Percentiles rank a stretch among this genome's conserved stretches.
Conservation (phyloP, 2,113 vertebrate genomes). For the Rafetus swinhoei region DNA sequence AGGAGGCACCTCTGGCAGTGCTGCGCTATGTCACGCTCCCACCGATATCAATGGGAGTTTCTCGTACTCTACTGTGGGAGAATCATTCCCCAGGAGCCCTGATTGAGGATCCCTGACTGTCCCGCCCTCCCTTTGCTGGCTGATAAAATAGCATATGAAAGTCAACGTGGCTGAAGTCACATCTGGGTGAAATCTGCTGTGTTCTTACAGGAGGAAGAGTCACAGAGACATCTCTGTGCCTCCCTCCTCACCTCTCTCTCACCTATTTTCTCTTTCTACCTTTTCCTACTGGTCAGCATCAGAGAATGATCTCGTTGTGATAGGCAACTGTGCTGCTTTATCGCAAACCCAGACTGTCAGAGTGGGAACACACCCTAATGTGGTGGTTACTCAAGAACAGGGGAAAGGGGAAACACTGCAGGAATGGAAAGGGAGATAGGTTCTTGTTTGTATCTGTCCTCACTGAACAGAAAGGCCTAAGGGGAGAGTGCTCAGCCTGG, state of each 20-base stretch:
- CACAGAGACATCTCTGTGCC: not conserved
- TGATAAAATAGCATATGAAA: not conserved
- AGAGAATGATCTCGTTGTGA: not conserved
- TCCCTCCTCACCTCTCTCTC: not conserved
- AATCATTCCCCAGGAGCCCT: rapidly evolving
- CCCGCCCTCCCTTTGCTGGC: rapidly evolving
- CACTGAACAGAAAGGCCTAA: rapidly evolving
- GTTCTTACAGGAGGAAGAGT: not conserved
- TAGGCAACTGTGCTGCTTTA: not conserved
- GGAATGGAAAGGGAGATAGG: not conserved
- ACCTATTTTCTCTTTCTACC: not conserved
- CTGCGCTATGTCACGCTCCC: not conserved
- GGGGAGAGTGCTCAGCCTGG: not conserved
- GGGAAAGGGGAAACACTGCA: not conserved
- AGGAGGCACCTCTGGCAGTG: not conserved
- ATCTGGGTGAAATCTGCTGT: not conserved
- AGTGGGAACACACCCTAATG: not conserved
- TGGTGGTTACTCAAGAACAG: rapidly evolving
- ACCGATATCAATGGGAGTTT: not conserved
- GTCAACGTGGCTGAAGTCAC: not conserved
- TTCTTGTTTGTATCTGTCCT: not conserved
- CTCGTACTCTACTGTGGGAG: not conserved
- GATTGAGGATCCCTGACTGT: not conserved
- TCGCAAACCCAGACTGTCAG: not conserved
- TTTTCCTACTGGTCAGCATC: not conserved